These are phyloP conservation scores for Anguilla obscura DNA, from an alignment of 2,797 vertebrate species.

Conservation along the genomic window DNA sequence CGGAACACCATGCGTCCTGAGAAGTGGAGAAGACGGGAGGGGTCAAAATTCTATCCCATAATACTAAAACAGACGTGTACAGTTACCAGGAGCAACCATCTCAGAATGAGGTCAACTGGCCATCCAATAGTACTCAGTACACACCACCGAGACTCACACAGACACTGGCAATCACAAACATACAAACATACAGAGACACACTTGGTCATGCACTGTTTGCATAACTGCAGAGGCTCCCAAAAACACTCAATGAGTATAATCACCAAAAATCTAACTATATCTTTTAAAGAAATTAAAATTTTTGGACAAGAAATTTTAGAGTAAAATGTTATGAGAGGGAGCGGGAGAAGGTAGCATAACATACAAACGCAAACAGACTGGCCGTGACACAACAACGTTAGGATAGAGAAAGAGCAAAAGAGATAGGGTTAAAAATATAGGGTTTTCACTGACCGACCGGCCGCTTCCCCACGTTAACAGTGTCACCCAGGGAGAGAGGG, in stretches of 20 bases:
- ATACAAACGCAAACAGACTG: background rate
- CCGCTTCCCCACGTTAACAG: background rate
- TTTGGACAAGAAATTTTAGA: background rate
- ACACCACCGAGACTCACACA: conserved; percentile 42
- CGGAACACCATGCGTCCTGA: conserved; percentile 27
- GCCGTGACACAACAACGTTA: background rate
- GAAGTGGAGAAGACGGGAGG: conserved; percentile 37
- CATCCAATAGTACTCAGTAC: conserved; percentile 52
- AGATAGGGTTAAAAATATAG: background rate
- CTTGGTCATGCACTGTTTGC: conserved; percentile 21
- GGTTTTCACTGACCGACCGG: background rate
- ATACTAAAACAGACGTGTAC: conserved; percentile 56
- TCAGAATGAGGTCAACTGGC: conserved; percentile 62
- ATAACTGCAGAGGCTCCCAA: conserved; percentile 19
- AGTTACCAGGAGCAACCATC: conserved; percentile 55
- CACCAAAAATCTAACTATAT: background rate
- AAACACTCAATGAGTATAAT: background rate
- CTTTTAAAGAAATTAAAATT: background rate
- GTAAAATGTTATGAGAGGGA: background rate
- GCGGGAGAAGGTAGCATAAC: background rate
- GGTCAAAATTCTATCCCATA: conserved; percentile 59
- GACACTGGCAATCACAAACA: conserved; percentile 45
- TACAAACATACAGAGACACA: conserved; percentile 23
- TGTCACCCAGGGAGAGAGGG: background rate
- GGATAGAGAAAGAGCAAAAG: background rate